phyloP scores from a whole-genome alignment of 2,113 vertebrate species.

The Lophius piscatorius region DNA sequence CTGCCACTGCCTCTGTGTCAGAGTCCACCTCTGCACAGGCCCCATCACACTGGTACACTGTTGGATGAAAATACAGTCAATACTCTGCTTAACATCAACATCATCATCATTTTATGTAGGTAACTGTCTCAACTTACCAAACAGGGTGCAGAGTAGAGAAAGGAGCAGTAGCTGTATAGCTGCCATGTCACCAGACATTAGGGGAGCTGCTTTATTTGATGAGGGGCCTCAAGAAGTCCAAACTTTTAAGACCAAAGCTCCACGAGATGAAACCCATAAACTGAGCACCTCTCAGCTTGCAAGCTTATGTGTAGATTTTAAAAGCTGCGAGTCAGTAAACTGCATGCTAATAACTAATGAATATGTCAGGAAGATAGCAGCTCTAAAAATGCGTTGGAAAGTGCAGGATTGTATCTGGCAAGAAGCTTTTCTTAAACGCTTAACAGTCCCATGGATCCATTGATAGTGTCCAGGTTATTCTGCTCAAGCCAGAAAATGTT shows the following conservation, averaged over 20 bases:
- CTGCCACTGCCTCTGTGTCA: constrained; percentile 85
- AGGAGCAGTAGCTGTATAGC: constrained; percentile 56
- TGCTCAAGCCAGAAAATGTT: too few species aligned
- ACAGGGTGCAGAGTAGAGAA: constrained; percentile 54
- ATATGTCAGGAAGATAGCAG: constrained; percentile 10
- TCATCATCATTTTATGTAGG: neutral
- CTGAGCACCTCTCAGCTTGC: constrained; percentile 16
- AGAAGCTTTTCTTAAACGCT: neutral
- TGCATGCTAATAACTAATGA: constrained; percentile 8
- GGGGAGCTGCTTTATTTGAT: neutral
- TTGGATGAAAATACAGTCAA: neutral
- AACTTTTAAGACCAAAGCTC: neutral
- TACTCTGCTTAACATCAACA: too few species aligned
- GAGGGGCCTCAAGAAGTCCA: neutral
- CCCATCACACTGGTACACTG: constrained; percentile 59
- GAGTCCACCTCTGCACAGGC: constrained; percentile 92
- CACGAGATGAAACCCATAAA: neutral
- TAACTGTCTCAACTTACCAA: constrained; percentile 71
- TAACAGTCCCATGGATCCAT: too few species aligned
- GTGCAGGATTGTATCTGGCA: constrained; percentile 25
- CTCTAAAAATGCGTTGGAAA: constrained; percentile 44
- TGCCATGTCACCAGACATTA: constrained; percentile 40
- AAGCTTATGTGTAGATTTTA: constrained; percentile 1
- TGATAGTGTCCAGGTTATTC: too few species aligned
- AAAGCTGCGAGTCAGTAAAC: neutral